phyloP scores from a whole-genome alignment of 2,888 invertebrate species.

The Blastobasis lacticolella region DNA sequence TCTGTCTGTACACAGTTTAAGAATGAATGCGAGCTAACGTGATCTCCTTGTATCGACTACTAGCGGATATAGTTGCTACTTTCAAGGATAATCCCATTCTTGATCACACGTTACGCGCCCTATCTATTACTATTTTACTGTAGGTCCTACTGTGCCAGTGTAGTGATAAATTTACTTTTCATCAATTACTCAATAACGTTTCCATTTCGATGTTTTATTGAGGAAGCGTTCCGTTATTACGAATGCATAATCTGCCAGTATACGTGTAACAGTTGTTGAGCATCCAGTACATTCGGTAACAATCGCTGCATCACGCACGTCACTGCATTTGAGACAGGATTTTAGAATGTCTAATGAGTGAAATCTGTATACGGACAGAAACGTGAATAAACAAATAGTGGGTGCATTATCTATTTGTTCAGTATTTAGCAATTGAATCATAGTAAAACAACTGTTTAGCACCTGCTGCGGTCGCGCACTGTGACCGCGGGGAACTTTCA shows the following conservation, averaged over 20 bases:
- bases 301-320: too few relatives aligned
- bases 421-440: background rate
- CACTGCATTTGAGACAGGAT: too few relatives aligned
- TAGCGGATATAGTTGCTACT: slow-evolving; percentile 17
- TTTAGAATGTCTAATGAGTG: too few relatives aligned
- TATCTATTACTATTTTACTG: slow-evolving; percentile 14
- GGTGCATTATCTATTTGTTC: background rate
- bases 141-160: slow-evolving; percentile 24
- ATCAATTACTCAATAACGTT: slow-evolving; percentile 6
- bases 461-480: slow-evolving; percentile 49
- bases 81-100: slow-evolving; percentile 52
- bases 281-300: slow-evolving; percentile 24
- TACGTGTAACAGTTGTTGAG: slow-evolving; percentile 27
- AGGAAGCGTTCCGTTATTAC: slow-evolving; percentile 28
- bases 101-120: slow-evolving; percentile 27
- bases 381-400: too few relatives aligned
- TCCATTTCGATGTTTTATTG: slow-evolving; percentile 19
- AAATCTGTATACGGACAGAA: too few relatives aligned
- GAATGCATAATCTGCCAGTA: slow-evolving; percentile 27
- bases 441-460: slow-evolving; percentile 45
- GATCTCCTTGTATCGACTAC: slow-evolving; percentile 47
- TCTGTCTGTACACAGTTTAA: slow-evolving; percentile 43
- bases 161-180: slow-evolving; percentile 19
- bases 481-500: slow-evolving; percentile 63
- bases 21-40: slow-evolving; percentile 47